phyloP scores from a whole-genome alignment of 2,797 vertebrate species.

The Rhadinocentrus ornatus region DNA sequence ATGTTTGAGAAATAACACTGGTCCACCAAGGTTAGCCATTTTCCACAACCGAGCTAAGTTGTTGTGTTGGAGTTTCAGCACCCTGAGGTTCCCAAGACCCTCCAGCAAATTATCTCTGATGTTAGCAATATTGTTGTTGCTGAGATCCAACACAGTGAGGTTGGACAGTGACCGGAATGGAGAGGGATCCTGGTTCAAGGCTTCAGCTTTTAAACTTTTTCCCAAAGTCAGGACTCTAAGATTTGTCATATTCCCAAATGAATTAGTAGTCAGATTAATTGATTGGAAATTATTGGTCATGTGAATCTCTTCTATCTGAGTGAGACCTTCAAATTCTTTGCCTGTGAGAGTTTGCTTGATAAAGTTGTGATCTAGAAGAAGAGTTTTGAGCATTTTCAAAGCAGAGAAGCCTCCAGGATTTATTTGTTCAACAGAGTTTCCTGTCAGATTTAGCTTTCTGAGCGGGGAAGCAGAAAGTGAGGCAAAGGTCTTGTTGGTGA shows the following conservation, averaged over 20 bases:
- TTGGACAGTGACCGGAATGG: constrained; percentile 87
- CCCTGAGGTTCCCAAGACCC: constrained; percentile 84
- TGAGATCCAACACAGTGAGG: constrained; percentile 89
- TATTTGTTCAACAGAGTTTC: constrained; percentile 80
- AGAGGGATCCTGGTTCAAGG: constrained; percentile 81
- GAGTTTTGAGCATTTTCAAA: constrained; percentile 83
- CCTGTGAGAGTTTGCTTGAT: constrained; percentile 89
- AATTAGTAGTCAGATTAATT: constrained; percentile 79
- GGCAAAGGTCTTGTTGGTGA: constrained; percentile 86
- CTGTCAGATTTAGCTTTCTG: constrained; percentile 86
- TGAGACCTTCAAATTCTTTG: constrained; percentile 88
- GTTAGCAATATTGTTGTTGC: constrained; percentile 96
- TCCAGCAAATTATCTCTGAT: constrained; percentile 82
- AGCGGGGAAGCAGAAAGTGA: constrained; percentile 89
- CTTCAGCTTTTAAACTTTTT: constrained; percentile 79
- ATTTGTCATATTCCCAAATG: constrained; percentile 84
- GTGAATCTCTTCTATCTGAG: constrained; percentile 83
- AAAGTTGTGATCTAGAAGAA: constrained; percentile 89
- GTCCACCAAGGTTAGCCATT: constrained; percentile 87
- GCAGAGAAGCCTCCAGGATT: constrained; percentile 83
- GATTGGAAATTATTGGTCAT: constrained; percentile 86
- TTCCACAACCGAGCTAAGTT: constrained; percentile 96
- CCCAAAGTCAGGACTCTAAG: constrained; percentile 86
- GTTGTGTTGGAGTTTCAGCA: constrained; percentile 93
- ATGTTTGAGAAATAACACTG: constrained; percentile 87